phyloP scores from a whole-genome alignment of 1,140 invertebrate species.

The Camponotus floridanus region DNA sequence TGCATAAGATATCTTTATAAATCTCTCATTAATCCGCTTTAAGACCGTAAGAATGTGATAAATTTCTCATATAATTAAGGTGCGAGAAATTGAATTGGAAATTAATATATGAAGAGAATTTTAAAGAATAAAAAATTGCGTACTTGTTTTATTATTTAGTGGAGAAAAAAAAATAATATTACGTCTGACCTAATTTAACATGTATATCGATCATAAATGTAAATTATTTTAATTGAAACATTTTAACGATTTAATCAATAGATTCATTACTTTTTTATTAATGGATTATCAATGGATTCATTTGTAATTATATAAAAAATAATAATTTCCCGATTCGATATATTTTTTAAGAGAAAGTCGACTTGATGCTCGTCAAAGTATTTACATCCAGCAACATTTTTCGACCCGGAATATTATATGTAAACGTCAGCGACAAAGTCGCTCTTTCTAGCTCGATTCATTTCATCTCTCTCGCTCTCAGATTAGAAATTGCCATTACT shows the following conservation, averaged over 20 bases:
- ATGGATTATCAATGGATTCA: too few relatives aligned
- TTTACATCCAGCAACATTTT: background rate
- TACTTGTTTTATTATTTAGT: slow-evolving; percentile 3
- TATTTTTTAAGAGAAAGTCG: background rate
- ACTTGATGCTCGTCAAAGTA: background rate
- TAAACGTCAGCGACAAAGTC: background rate
- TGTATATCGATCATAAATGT: background rate
- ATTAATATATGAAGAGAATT: background rate
- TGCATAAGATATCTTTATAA: background rate
- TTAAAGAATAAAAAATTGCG: background rate
- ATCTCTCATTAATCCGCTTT: slow-evolving; percentile 13
- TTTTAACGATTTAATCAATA: background rate
- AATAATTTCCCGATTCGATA: background rate
- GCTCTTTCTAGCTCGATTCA: slow-evolving; percentile 8
- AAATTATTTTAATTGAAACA: background rate
- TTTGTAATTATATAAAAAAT: background rate
- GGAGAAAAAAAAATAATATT: background rate
- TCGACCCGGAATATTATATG: background rate
- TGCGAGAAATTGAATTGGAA: slow-evolving; percentile 6
- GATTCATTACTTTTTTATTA: too few relatives aligned
- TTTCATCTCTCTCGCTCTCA: slow-evolving; percentile 40
- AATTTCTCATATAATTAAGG: slow-evolving; percentile 15
- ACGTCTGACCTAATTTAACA: background rate
- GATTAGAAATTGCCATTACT: slow-evolving; percentile 65
- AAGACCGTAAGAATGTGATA: background rate